Evolutionary conservation across 1,140 invertebrate species (phyloP).

Genomic region (Papilio polytes): DNA sequence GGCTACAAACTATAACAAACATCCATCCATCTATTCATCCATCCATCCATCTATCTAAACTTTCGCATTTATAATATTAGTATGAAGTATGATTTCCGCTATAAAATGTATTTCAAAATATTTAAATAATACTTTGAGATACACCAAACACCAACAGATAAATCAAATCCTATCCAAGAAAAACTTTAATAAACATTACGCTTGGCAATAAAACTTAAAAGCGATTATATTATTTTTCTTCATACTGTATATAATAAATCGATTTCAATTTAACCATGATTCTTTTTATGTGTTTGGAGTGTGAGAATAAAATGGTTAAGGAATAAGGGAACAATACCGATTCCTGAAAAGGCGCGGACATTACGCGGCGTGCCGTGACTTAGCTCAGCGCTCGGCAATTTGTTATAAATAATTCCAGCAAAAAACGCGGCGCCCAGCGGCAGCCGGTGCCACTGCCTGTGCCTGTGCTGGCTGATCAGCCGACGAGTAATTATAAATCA

Average conservation of each 20-base stretch:
- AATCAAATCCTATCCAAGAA: neutral
- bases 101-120: neutral
- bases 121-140: neutral
- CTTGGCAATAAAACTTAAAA: neutral
- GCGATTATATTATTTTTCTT: neutral
- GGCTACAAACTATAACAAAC: no score
- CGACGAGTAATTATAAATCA: conserved; percentile 69
- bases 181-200: neutral
- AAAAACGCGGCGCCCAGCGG: conserved; percentile 51
- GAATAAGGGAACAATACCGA: conserved; percentile 31
- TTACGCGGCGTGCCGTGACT: conserved; percentile 37
- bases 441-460: conserved; percentile 38
- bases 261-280: neutral
- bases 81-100: no score
- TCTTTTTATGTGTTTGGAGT: neutral
- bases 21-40: no score
- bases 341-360: conserved; percentile 36
- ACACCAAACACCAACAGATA: neutral
- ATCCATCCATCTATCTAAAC: no score
- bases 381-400: conserved; percentile 51
- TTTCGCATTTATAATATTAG: no score
- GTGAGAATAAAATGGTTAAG: conserved; percentile 17
- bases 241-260: neutral
- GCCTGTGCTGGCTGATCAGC: conserved; percentile 40
- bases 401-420: conserved; percentile 62